Conservation (phyloP, 1,140 invertebrate species). For the Thalassaphorura encarpata region DNA sequence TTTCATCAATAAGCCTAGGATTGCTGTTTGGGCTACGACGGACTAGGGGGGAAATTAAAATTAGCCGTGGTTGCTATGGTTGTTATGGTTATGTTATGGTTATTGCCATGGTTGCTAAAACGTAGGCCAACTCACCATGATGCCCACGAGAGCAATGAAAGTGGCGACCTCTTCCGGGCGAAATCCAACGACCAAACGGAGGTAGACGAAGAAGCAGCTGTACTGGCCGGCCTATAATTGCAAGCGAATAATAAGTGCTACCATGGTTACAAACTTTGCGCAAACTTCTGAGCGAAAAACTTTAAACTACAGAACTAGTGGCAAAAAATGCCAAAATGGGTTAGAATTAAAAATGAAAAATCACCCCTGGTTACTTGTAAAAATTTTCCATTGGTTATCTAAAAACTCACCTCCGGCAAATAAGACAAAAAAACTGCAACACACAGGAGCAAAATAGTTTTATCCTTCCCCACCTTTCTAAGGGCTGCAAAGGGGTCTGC, state of each 20-base stretch:
- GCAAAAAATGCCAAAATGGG: no score
- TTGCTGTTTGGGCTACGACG: conserved; percentile 76
- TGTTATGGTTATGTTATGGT: neutral
- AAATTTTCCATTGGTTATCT: neutral
- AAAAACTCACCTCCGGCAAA: conserved; percentile 62
- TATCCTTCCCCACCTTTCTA: conserved; percentile 86
- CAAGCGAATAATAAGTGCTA: neutral
- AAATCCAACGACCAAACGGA: conserved; percentile 96
- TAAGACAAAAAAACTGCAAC: conserved; percentile 96
- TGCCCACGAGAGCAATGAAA: conserved; percentile 68
- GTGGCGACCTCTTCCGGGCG: conserved; percentile 87
- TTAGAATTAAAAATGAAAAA: neutral
- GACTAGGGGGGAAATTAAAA: no score
- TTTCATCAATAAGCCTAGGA: conserved; percentile 63
- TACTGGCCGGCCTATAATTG: conserved; percentile 71
- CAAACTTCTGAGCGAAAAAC: no score
- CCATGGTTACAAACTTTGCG: neutral
- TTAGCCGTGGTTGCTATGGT: conserved; percentile 85
- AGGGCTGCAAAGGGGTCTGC: conserved; percentile 95
- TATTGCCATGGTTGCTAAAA: neutral
- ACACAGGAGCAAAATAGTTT: conserved; percentile 92
- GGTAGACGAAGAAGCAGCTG: conserved; percentile 99
- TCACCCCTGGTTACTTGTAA: neutral
- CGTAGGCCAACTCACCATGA: no score
- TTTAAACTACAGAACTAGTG: no score